phyloP scores from a whole-genome alignment of 2,797 vertebrate species.

The Gymnodraco acuticeps region DNA sequence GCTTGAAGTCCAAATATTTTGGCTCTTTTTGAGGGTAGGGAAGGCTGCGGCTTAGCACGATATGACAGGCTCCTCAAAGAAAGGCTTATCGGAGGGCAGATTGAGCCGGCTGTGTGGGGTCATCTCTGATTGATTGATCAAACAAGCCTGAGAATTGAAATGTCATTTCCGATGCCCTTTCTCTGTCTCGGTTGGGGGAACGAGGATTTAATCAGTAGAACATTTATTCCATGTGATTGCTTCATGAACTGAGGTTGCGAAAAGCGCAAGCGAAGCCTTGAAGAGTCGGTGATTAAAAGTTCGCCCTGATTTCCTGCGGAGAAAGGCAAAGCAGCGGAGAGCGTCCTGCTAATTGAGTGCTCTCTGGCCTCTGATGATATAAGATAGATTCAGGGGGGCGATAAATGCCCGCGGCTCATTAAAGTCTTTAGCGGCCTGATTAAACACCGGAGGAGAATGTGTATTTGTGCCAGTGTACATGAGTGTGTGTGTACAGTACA shows the following conservation, averaged over 20 bases:
- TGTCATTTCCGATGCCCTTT: slow-evolving; percentile 64
- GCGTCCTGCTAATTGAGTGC: slow-evolving; percentile 57
- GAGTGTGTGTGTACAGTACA: not conserved
- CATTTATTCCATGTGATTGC: slow-evolving; percentile 54
- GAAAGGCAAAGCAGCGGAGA: slow-evolving; percentile 43
- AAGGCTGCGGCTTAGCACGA: slow-evolving; percentile 30
- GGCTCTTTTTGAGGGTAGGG: slow-evolving; percentile 10
- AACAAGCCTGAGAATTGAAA: slow-evolving; percentile 62
- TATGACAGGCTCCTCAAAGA: slow-evolving; percentile 54
- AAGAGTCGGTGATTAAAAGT: slow-evolving; percentile 49
- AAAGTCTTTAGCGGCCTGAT: slow-evolving; percentile 67
- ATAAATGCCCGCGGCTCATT: slow-evolving; percentile 67
- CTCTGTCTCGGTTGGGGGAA: slow-evolving; percentile 28
- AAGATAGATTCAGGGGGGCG: slow-evolving; percentile 53
- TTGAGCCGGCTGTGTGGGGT: slow-evolving; percentile 36
- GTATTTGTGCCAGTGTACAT: slow-evolving; percentile 4
- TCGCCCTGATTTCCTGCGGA: slow-evolving; percentile 32
- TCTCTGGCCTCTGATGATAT: slow-evolving; percentile 61
- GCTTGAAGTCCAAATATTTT: slow-evolving; percentile 29
- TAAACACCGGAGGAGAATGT: slow-evolving; percentile 44
- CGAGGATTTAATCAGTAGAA: slow-evolving; percentile 48
- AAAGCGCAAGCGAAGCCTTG: slow-evolving; percentile 17
- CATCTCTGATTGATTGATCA: slow-evolving; percentile 48
- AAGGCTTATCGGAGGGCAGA: slow-evolving; percentile 44
- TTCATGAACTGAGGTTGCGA: slow-evolving; percentile 34